A percentile compares a stretch with the other conserved stretches of the same genome.
Evolutionary conservation across 2,113 vertebrate genomes (phyloP).

Genomic region (Platysternon megacephalum): DNA sequence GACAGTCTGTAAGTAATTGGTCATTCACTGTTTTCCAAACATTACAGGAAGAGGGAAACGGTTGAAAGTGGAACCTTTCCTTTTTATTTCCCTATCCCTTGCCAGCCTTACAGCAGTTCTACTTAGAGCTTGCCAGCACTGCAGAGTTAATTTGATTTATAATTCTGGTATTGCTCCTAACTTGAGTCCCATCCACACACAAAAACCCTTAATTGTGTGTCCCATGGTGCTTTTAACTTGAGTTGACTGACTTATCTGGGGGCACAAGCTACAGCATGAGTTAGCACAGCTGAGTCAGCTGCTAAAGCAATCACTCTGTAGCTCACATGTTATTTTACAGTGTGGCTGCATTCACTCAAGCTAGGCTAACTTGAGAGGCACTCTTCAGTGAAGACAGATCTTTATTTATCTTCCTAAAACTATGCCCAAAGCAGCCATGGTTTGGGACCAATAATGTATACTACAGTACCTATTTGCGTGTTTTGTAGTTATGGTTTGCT

Average conservation of each 20-base stretch:
- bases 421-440: not conserved
- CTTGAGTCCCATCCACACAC: not conserved
- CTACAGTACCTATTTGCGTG: not conserved
- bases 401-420: not conserved
- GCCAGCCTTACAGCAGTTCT: not conserved
- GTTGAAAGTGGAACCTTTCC: not conserved
- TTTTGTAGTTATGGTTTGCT: not conserved
- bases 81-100: not conserved
- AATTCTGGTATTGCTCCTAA: not conserved
- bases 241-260: fast-evolving
- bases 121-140: fast-evolving
- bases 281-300: not conserved
- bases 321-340: not conserved
- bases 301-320: not conserved
- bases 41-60: not conserved
- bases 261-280: fast-evolving
- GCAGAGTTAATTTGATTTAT: not conserved
- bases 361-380: not conserved
- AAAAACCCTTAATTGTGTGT: not conserved
- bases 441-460: fast-evolving
- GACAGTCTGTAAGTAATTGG: not conserved
- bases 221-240: fast-evolving
- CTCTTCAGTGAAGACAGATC: not conserved
- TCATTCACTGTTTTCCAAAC: not conserved
- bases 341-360: fast-evolving